Base-by-base conservation (phyloP, 2,797 vertebrate genomes). In the Fringilla coelebs region DNA sequence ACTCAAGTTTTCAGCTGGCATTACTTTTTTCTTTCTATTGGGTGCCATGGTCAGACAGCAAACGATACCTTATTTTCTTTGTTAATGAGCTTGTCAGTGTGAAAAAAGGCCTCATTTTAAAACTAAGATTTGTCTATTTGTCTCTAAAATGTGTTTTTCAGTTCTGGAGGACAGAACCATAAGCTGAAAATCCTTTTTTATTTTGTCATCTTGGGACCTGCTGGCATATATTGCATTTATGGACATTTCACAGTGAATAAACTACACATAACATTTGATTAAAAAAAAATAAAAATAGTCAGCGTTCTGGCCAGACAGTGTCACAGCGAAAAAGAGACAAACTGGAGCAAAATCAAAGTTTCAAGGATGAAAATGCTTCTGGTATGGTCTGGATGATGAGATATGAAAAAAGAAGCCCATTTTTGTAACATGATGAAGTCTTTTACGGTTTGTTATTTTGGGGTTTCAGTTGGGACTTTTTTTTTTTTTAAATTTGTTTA, bases 81-180 rank as follows among this genome's bases (percentile, higher is more conserved):
- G 1, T 84, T 93, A 86, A 84, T 0, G 0, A 86, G 55, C 40
- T 88, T 96, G 66, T 70, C 76, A 77, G 62, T 34, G 65, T 80
- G 67, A 86, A 36, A 81, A 83, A 94, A 91, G 51, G 16, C 17
- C 29, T 93, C 34, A 84, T 96, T 93, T 95, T 12, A 63, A 73
- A 90, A 48, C 41, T 74, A 60, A 70, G 74, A 73, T 68, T 81
- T 82, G 49, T 92, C 77, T 90, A 83, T 83, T 81, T 95, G 72
- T 91, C 58, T 82, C 61, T 76, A 22, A 97, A 96, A 96, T 95
- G 48, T n/a, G 41, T 75, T 95, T 93, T 94, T 66, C 46, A 25
- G 22, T 91, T 80, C n/a, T 70, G 72, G 68, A 95, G 63, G 70
- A 82, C 57, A 90, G 77, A 95, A 79, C 4, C 3, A 11, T 86